These are phyloP conservation scores for Grammomys dolichurus DNA, from an alignment of 2,113 vertebrate species.

Conservation along the genomic window DNA sequence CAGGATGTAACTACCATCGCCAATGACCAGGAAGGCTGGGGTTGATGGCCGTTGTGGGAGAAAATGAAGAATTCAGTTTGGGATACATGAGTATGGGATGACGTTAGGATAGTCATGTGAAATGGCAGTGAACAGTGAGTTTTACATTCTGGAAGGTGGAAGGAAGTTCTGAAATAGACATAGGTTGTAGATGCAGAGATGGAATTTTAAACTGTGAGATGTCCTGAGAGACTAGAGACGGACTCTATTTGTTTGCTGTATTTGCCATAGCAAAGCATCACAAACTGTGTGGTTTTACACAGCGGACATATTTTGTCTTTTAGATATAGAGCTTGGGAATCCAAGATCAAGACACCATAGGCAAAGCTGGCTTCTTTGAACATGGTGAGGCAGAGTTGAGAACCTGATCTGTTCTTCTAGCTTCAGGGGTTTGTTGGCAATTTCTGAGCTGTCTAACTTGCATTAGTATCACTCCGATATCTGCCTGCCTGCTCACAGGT, in stretches of 20 bases:
- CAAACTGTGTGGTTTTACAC: not conserved
- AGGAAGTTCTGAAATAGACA: slow-evolving; percentile 23
- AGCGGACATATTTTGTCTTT: not conserved
- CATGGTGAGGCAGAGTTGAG: not conserved
- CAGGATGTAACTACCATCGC: not conserved
- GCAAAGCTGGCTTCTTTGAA: not conserved
- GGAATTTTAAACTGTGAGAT: not conserved
- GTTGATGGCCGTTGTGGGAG: not conserved
- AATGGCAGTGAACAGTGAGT: not conserved
- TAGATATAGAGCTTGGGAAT: not conserved
- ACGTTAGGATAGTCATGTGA: not conserved
- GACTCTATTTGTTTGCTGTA: not conserved
- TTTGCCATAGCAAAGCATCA: not conserved
- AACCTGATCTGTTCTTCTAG: not conserved
- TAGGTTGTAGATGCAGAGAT: not conserved
- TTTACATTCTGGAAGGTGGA: not conserved
- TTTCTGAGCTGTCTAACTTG: not conserved
- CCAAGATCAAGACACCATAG: not conserved
- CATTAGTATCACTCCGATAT: not conserved
- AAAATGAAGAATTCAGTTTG: not conserved
- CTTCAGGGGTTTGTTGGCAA: not conserved
- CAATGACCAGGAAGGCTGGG: not conserved
- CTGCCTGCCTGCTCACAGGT: not conserved
- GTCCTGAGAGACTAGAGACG: not conserved
- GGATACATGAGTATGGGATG: not conserved